Evolutionary conservation across 1,140 invertebrate genomes (phyloP).

Genomic region (Eumaeus atala): DNA sequence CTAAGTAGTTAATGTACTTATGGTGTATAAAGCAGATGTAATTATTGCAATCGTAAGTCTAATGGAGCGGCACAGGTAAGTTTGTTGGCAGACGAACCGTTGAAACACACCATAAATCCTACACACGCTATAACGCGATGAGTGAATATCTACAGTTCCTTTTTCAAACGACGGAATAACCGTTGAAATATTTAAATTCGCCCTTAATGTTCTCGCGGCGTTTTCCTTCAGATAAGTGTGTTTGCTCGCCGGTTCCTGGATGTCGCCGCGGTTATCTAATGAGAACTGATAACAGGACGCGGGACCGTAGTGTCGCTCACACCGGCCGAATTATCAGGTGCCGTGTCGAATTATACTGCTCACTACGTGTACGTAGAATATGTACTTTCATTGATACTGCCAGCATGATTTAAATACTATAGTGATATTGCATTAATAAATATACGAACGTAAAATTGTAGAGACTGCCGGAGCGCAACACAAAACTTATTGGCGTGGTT

Average conservation of each 20-base stretch:
- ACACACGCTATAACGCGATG: neutral
- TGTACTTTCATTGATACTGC: too few species aligned
- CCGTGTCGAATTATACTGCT: slow-evolving; percentile 18
- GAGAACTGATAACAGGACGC: slow-evolving; percentile 55
- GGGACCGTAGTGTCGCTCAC: slow-evolving; percentile 17
- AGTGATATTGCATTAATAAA: too few species aligned
- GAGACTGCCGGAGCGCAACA: too few species aligned
- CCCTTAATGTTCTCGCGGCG: slow-evolving; percentile 17
- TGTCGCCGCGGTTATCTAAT: slow-evolving; percentile 59
- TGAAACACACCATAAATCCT: neutral
- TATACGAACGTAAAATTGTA: too few species aligned
- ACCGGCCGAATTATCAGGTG: slow-evolving; percentile 27
- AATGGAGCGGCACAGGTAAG: too few species aligned
- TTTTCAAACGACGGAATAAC: neutral
- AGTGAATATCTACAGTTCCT: neutral
- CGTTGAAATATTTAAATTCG: slow-evolving; percentile 12
- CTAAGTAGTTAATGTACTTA: too few species aligned
- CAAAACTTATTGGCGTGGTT: too few species aligned
- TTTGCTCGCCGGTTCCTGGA: slow-evolving; percentile 55
- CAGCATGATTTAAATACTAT: too few species aligned
- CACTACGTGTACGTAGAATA: too few species aligned
- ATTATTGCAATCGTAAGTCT: too few species aligned
- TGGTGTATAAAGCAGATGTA: too few species aligned
- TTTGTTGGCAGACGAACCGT: too few species aligned
- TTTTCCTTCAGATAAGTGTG: slow-evolving; percentile 49